A percentile compares a stretch with the other conserved stretches of the same genome.
Evolutionary conservation across 2,888 invertebrate genomes (phyloP).

Genomic region (Polydrusus pterygomalis): DNA sequence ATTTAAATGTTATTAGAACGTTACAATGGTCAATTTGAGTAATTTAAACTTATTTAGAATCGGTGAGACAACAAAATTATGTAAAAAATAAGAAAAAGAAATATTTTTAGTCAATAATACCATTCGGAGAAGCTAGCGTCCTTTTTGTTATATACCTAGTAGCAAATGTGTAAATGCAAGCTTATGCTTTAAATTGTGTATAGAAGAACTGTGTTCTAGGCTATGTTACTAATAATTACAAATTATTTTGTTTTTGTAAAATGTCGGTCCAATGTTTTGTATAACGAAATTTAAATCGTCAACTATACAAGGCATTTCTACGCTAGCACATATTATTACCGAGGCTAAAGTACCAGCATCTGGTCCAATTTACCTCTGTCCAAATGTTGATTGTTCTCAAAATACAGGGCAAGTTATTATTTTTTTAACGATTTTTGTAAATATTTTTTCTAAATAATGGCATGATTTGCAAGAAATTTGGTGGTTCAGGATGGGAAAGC

Average conservation of each 20-base stretch:
- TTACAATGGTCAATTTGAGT: too few relatives aligned
- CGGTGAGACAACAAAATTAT: background rate
- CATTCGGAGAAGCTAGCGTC: conserved; percentile 24
- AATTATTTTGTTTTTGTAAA: background rate
- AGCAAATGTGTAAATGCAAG: conserved; percentile 43
- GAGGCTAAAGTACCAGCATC: too few relatives aligned
- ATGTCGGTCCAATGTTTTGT: background rate
- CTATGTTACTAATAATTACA: conserved; percentile 13
- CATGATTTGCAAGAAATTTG: too few relatives aligned
- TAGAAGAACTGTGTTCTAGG: conserved; percentile 39
- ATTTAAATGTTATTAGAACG: too few relatives aligned
- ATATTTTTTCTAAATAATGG: too few relatives aligned
- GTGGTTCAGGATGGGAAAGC: too few relatives aligned
- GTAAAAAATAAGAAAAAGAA: conserved; percentile 4
- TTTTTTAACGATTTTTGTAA: too few relatives aligned
- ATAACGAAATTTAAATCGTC: background rate
- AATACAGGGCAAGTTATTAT: too few relatives aligned
- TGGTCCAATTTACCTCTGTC: too few relatives aligned
- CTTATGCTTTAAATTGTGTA: conserved; percentile 50
- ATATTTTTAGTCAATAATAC: conserved; percentile 37
- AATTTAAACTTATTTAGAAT: conserved; percentile 1
- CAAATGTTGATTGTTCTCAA: too few relatives aligned
- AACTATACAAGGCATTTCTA: too few relatives aligned
- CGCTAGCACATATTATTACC: too few relatives aligned
- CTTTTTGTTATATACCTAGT: conserved; percentile 39